Percentiles rank a stretch among this genome's conserved stretches.
Evolutionary conservation across 2,113 vertebrate genomes (phyloP).

Genomic region (Agapornis roseicollis): DNA sequence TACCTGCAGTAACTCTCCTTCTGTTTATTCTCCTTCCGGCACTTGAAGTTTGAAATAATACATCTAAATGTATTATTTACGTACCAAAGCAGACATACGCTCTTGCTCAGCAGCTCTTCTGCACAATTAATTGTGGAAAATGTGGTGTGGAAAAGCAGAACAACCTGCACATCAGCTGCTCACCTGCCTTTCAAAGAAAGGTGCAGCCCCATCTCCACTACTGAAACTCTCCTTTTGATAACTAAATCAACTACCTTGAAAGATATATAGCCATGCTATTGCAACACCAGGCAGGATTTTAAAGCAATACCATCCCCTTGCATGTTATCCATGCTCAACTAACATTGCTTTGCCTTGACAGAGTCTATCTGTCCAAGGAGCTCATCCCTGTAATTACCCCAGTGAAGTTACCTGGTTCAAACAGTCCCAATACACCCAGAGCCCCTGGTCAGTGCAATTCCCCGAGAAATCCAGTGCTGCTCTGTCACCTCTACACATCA

Average conservation of each 20-base stretch:
- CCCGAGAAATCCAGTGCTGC: background rate
- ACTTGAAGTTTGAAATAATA: background rate
- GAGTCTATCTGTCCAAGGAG: background rate
- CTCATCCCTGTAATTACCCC: background rate
- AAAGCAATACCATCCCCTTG: background rate
- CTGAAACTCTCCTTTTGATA: background rate
- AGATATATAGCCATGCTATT: background rate
- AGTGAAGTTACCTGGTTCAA: background rate
- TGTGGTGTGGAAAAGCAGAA: background rate
- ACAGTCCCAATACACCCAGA: background rate
- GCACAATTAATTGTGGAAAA: background rate
- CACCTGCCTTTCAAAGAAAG: background rate
- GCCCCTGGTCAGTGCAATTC: background rate
- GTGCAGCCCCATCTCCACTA: background rate
- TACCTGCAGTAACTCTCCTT: background rate
- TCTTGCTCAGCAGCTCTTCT: background rate
- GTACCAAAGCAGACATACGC: background rate
- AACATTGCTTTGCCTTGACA: background rate
- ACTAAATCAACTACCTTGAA: background rate
- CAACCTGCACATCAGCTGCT: background rate
- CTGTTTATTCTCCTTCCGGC: background rate
- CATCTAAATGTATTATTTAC: background rate
- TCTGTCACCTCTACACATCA: background rate
- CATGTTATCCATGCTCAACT: fast-evolving
- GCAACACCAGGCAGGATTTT: background rate